phyloP scores from a whole-genome alignment of 2,888 invertebrate genomes.

The Coleophora flavipennella region DNA sequence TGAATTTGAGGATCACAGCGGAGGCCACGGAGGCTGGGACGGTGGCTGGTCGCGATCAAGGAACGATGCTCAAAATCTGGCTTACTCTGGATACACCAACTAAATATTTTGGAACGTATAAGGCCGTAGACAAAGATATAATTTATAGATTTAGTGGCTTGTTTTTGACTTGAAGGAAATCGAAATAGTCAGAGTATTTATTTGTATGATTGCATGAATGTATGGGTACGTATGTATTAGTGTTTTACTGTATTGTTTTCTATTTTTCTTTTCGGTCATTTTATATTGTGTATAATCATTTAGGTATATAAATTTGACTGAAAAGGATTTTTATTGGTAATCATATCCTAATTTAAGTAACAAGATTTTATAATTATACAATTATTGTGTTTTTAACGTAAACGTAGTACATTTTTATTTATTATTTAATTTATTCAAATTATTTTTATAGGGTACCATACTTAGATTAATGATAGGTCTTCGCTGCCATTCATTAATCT shows the following conservation, averaged over 20 bases:
- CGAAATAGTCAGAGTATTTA: conserved; percentile 14
- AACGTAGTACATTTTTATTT: too few species aligned
- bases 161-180: not conserved
- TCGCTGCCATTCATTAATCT: too few species aligned
- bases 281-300: conserved; percentile 22
- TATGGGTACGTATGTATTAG: conserved; percentile 27
- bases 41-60: conserved; percentile 57
- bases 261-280: conserved; percentile 51
- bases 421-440: too few species aligned
- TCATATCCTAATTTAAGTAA: too few species aligned
- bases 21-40: conserved; percentile 37
- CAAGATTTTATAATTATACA: too few species aligned
- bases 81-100: conserved; percentile 53
- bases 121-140: conserved; percentile 15
- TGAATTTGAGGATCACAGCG: conserved; percentile 33
- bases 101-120: conserved; percentile 19
- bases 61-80: conserved; percentile 50
- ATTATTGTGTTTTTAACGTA: too few species aligned
- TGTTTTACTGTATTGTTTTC: conserved; percentile 23
- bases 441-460: too few species aligned
- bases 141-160: not conserved
- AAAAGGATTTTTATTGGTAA: conserved; percentile 38
- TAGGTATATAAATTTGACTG: conserved; percentile 38
- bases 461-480: too few species aligned
- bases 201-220: conserved; percentile 24